Base-by-base conservation (phyloP, 2,113 vertebrate species). In the Varanus komodoensis region DNA sequence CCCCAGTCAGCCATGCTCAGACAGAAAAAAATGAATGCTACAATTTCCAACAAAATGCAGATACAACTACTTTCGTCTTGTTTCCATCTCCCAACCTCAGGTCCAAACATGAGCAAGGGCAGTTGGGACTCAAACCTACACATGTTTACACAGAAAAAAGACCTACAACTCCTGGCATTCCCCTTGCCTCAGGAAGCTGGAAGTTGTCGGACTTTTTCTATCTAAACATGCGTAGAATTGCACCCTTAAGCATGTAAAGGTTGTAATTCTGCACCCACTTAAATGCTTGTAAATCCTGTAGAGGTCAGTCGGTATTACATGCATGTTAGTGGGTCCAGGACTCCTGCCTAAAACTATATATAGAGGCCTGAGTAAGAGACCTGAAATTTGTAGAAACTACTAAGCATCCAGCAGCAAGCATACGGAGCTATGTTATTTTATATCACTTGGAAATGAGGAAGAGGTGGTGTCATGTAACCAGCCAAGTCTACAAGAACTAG, bases 381-480 rank as follows among this genome's bases (percentile, higher is more conserved):
- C 64, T 81, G 78, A 81, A 79, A 88, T 8, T 17, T 5, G 64
- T 52, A 38, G 84, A 0, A 57, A 92, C 27, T 68, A 73, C 87
- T 89, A 54, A 91, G 91, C 81, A 87, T 90, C 83, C 32, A 81
- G 64, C 57, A 88, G 54, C 77, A 67, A 92, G 92, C 8, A 90
- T 88, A 50, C 8, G 32, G 48, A 84, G 82, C 23, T 23, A 75
- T 89, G 89, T 91, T 32, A 89, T 34, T 21, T 95, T 91, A 88
- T 83, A 94, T n/a, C 48, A 89, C 74, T 38, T 80, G 84, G 87
- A 80, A 92, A 90, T 81, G 85, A 11, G 50, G 11, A 91, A 79
- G 32, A 94, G 84, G 74, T 87, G 86, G 38, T 88, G 88, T 88
- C 91, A 82, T 91, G 68, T 88, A 89, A 90, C 71, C 23, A 89